Evolutionary conservation across 1,140 invertebrate species (phyloP).

Genomic region (Conopomorpha cramerella): DNA sequence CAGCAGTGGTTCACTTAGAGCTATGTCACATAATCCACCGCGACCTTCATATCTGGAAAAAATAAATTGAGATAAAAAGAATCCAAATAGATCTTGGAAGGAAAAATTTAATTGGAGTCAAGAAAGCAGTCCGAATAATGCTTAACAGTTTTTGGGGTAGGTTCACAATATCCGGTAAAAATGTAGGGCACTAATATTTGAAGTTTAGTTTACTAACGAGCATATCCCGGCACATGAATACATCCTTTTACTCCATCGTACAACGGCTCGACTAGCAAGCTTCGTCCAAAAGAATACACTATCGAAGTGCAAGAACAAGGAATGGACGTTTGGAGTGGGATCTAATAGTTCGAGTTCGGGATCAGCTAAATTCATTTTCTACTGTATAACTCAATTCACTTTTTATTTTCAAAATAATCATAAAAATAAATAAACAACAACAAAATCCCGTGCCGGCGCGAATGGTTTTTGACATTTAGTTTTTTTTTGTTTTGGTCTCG

Average conservation of each 20-base stretch:
- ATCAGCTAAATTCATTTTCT: slow-evolving; percentile 59
- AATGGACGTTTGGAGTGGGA: slow-evolving; percentile 90
- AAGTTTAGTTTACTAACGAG: slow-evolving; percentile 27
- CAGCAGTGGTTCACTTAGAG: slow-evolving; percentile 87
- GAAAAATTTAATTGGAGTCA: no score
- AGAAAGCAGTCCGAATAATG: no score
- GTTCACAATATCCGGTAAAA: not conserved
- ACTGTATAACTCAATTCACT: no score
- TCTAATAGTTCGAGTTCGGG: slow-evolving; percentile 83
- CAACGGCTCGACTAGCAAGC: slow-evolving; percentile 72
- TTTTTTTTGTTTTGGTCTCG: no score
- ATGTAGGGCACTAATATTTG: no score
- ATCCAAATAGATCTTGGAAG: no score
- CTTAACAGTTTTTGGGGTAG: no score
- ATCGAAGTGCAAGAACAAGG: slow-evolving; percentile 87
- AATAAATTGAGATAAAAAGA: slow-evolving; percentile 23
- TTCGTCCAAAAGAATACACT: slow-evolving; percentile 81
- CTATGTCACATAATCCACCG: slow-evolving; percentile 79
- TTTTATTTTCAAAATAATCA: no score
- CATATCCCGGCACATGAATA: slow-evolving; percentile 75
- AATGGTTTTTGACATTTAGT: no score
- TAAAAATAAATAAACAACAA: no score
- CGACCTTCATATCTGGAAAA: slow-evolving; percentile 78
- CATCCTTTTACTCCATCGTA: slow-evolving; percentile 96
- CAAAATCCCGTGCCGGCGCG: no score